Evolutionary conservation across 2,113 vertebrate genomes (phyloP).

Genomic region (Bujurquina vittata): DNA sequence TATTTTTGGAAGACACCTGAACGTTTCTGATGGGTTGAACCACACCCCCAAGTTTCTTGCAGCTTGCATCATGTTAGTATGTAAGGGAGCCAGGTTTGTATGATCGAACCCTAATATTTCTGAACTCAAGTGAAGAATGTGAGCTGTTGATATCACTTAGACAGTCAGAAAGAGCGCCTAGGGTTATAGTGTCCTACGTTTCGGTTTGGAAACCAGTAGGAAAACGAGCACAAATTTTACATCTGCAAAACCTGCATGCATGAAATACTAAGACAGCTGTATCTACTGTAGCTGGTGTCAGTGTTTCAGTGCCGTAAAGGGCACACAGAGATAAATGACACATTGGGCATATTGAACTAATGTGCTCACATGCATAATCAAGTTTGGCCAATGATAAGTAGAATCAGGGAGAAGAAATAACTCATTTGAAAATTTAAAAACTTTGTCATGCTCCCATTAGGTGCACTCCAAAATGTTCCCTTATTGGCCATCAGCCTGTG

Average conservation of each 20-base stretch:
- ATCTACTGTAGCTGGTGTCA: constrained; percentile 16
- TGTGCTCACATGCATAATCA: constrained; percentile 7
- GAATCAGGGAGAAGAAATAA: constrained; percentile 7
- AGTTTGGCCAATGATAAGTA: constrained; percentile 4
- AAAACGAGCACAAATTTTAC: not conserved
- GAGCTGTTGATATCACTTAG: not conserved
- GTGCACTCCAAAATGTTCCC: constrained; percentile 30
- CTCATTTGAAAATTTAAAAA: constrained; percentile 36
- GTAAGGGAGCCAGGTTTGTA: not conserved
- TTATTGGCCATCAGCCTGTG: constrained; percentile 76
- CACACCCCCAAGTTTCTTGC: not conserved
- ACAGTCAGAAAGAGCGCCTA: not conserved
- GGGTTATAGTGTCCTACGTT: not conserved
- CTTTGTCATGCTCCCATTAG: constrained; percentile 28
- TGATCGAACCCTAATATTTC: not conserved
- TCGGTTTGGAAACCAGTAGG: not conserved
- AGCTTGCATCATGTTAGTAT: not conserved
- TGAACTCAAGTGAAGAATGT: not conserved
- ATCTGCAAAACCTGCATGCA: not conserved
- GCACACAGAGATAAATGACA: not conserved
- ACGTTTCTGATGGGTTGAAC: not conserved
- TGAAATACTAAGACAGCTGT: not conserved
- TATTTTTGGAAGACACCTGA: not conserved
- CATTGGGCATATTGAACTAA: constrained; percentile 6
- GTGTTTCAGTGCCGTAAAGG: not conserved